These are phyloP conservation scores for Lutjanus campechanus DNA, from an alignment of 2,797 vertebrate species.

Conservation along the genomic window DNA sequence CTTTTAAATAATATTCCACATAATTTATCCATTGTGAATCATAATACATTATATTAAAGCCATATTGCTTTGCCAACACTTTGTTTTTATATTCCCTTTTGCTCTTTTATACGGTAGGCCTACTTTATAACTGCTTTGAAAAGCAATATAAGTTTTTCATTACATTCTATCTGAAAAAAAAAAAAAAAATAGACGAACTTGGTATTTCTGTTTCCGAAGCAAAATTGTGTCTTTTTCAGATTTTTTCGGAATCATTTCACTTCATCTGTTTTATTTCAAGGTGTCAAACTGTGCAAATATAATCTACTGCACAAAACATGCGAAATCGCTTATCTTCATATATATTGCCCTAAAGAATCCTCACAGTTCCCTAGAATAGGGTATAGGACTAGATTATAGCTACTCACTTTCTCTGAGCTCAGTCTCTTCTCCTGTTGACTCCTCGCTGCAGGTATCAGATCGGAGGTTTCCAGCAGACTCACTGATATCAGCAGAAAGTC, in stretches of 20 bases:
- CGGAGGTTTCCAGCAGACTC: slow-evolving; percentile 37
- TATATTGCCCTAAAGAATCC: neutral
- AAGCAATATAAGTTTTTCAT: no score
- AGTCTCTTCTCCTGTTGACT: slow-evolving; percentile 61
- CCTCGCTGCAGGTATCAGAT: slow-evolving; percentile 58
- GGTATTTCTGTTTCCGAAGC: neutral
- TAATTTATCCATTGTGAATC: neutral
- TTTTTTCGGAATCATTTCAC: neutral
- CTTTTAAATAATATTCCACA: neutral
- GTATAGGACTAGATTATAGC: no score
- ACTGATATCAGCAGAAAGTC: slow-evolving; percentile 34
- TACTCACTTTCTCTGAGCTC: slow-evolving; percentile 67
- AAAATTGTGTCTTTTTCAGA: neutral
- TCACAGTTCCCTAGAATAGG: no score
- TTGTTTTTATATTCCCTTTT: no score
- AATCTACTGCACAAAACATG: neutral
- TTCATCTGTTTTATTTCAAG: neutral
- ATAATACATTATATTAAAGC: no score
- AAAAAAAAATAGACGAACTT: neutral
- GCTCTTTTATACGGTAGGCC: no score
- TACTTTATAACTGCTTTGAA: no score
- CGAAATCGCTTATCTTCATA: neutral
- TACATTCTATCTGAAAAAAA: neutral
- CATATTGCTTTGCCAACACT: no score
- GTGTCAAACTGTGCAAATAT: neutral